Base-by-base conservation (phyloP, 2,113 vertebrate genomes). In the Chelonoidis abingdonii region DNA sequence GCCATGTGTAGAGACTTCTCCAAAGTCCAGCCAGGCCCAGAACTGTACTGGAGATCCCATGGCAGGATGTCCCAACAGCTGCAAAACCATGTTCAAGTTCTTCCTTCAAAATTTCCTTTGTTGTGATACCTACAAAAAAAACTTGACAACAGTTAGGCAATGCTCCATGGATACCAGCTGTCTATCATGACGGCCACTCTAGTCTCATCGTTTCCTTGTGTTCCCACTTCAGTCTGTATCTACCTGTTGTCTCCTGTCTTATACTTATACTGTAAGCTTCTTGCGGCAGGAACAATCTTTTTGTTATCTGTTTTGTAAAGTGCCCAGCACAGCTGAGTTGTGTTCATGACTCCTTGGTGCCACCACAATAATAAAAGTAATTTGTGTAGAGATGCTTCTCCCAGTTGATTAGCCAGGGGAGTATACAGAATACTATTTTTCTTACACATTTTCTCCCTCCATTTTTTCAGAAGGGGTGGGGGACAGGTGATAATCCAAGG, bases 241-340 rank as follows among this genome's bases (percentile, higher is more conserved):
- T 44, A 44, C 44, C 25, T 78, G 38, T 47, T 44, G 41, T 78
- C 75, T 47, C 5, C 25, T 47, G 22, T 29, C 5, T 76, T 76
- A 76, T 24, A 76, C 22, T 76, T 76, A 47, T 25, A 76, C 25
- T 76, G 10, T 13, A 27, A 76, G 72, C 41, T 76, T 44, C 38
- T 13, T 78, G 56, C 47, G 88, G 27, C 2, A 76, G 24, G 6
- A 62, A 41, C 1, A 59, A 9, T 6, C 8, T 86, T 69, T 90
- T 87, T 49, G 2, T 56, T 62, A 57, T 27, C 27, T 19, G 59
- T 52, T 57, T 57, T 78, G 11, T 53, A 5, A 9, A 41, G 47
- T 6, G 81, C 54, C 31, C 83, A 29, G 10, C 19, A 75, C 11
- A 69, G 2, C 17, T 11, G 6, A 6, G 38, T 41, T 0, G 13